phyloP scores from a whole-genome alignment of 2,797 vertebrate genomes.

The Oreochromis mossambicus region DNA sequence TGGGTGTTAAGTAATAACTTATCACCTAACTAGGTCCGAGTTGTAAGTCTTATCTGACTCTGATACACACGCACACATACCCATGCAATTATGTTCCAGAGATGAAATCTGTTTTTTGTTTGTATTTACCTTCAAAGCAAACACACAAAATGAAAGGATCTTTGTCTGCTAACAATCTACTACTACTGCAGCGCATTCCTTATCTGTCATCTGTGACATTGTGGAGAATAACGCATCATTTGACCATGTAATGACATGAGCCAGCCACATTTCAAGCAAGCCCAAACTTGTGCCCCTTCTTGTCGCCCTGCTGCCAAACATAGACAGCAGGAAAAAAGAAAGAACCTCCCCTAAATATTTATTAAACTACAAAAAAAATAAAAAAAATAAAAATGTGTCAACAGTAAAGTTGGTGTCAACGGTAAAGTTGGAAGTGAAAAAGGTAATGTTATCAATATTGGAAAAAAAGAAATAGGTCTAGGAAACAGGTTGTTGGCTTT shows the following conservation, averaged over 20 bases:
- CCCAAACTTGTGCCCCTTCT: neutral
- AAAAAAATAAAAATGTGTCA: neutral
- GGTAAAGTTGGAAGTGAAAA: neutral
- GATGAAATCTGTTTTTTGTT: neutral
- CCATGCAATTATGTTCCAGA: neutral
- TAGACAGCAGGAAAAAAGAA: neutral
- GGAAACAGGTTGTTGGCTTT: neutral
- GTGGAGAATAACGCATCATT: neutral
- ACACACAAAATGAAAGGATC: neutral
- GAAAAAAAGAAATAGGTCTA: neutral
- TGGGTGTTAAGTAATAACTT: neutral
- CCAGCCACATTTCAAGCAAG: conserved; percentile 34
- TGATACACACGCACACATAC: neutral
- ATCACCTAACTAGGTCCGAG: neutral
- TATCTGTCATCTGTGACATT: neutral
- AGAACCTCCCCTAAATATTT: neutral
- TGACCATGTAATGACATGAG: neutral
- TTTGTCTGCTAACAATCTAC: neutral
- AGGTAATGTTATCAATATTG: neutral
- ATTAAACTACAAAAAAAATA: neutral
- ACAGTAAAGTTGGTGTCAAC: neutral
- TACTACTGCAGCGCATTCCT: neutral
- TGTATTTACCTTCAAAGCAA: neutral
- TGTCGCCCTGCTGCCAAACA: neutral
- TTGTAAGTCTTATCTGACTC: conserved; percentile 1